A percentile compares a stretch with the other conserved stretches of the same genome.
Conservation (phyloP, 2,888 invertebrate species). For the Steinernema hermaphroditum region DNA sequence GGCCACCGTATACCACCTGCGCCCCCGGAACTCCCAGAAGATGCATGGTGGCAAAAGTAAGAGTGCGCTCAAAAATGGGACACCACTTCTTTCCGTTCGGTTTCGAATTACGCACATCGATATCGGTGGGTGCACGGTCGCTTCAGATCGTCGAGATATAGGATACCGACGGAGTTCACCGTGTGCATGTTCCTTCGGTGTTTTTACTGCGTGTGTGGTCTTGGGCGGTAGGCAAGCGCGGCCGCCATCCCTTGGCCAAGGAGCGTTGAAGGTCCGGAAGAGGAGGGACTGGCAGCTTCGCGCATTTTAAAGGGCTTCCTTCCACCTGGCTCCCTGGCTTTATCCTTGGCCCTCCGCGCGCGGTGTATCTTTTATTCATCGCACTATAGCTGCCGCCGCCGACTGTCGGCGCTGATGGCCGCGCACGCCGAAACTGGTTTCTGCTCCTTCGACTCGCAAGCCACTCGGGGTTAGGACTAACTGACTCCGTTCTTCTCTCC, state of each 20-base stretch:
- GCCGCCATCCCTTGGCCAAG: neutral
- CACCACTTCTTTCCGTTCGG: conserved; percentile 11
- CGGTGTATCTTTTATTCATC: conserved; percentile 1
- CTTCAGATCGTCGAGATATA: neutral
- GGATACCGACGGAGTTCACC: neutral
- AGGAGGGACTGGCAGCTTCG: conserved; percentile 9
- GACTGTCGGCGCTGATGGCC: conserved; percentile 16
- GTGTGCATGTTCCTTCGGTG: neutral
- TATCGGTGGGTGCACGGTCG: neutral
- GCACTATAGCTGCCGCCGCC: conserved; percentile 22
- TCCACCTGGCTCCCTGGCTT: conserved; percentile 16
- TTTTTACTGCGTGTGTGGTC: conserved; percentile 14
- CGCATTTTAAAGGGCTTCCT: conserved; percentile 5
- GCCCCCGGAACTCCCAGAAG: neutral
- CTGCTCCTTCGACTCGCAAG: conserved; percentile 2
- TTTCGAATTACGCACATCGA: conserved; percentile 1
- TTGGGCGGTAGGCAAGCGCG: neutral
- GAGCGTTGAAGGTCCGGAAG: neutral
- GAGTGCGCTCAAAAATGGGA: neutral
- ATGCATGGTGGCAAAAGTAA: neutral
- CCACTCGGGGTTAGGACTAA: conserved; percentile 26
- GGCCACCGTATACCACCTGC: neutral
- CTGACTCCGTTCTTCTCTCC: conserved; percentile 13
- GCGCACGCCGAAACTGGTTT: conserved; percentile 31
- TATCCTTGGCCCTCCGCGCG: conserved; percentile 8